Conservation (phyloP, 2,888 invertebrate genomes). For the Diloba caeruleocephala region DNA sequence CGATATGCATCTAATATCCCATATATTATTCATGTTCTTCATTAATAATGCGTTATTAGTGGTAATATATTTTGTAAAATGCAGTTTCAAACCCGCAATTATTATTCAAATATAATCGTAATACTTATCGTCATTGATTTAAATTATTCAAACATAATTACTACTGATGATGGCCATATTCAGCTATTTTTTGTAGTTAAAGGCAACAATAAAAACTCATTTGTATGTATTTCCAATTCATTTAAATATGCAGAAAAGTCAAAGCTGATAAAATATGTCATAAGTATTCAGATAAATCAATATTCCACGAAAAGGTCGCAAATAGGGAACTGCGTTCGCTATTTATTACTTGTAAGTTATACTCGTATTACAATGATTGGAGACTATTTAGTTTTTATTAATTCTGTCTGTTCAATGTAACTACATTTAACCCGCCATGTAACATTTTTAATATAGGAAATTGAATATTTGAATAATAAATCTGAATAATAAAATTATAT, state of each 20-base stretch:
- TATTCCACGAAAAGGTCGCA: too few relatives aligned
- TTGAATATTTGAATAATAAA: too few relatives aligned
- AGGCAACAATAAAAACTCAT: not conserved
- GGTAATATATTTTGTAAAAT: slow-evolving; percentile 12
- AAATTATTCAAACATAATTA: slow-evolving; percentile 5
- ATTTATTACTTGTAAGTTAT: too few relatives aligned
- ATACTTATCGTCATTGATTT: slow-evolving; percentile 11
- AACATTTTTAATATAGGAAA: too few relatives aligned
- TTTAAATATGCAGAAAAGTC: slow-evolving; percentile 4
- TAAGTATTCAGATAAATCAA: not conserved
- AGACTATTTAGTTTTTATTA: too few relatives aligned
- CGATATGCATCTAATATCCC: slow-evolving; percentile 29
- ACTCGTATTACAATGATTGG: too few relatives aligned
- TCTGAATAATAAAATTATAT: too few relatives aligned
- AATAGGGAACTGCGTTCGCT: too few relatives aligned
- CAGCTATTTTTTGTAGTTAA: not conserved
- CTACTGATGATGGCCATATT: slow-evolving; percentile 5
- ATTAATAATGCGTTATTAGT: slow-evolving; percentile 10
- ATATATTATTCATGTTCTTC: slow-evolving; percentile 1
- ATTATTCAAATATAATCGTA: slow-evolving; percentile 9
- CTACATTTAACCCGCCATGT: too few relatives aligned
- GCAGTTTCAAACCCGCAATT: slow-evolving; percentile 3
- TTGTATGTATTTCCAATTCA: slow-evolving; percentile 2
- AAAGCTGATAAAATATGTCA: not conserved
- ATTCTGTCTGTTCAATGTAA: too few relatives aligned